Conservation (phyloP, 2,888 invertebrate genomes). For the Pardosa pseudoannulata region DNA sequence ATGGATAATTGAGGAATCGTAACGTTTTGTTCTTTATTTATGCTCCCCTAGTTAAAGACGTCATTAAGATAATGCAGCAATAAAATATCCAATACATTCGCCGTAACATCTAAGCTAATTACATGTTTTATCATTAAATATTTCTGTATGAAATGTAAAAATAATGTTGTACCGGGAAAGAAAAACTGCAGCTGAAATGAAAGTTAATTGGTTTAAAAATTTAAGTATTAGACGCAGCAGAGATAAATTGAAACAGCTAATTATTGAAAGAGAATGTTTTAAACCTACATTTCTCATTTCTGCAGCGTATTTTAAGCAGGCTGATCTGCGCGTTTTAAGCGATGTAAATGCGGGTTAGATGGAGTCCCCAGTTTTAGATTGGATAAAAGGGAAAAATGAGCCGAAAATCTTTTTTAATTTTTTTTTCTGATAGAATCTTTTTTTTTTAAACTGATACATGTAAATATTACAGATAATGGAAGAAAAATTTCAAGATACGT, state of each 20-base stretch:
- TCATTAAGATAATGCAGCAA: conserved; percentile 14
- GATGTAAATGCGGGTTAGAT: no score
- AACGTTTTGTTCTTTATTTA: not conserved
- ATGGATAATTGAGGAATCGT: not conserved
- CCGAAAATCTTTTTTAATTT: no score
- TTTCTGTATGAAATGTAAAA: not conserved
- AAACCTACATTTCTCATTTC: no score
- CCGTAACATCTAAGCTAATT: conserved; percentile 10
- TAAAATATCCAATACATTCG: not conserved
- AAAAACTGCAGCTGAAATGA: not conserved
- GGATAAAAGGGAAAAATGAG: no score
- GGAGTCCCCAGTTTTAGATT: no score
- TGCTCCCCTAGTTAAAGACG: not conserved
- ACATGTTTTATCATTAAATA: conserved; percentile 6
- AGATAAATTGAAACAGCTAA: not conserved
- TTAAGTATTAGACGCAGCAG: not conserved
- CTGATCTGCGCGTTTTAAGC: no score
- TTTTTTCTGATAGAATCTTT: no score
- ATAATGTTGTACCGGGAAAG: not conserved
- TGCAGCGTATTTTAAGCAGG: no score
- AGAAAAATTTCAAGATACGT: no score
- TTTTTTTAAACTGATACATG: no score
- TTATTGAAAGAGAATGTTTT: not conserved
- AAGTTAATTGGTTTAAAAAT: not conserved
- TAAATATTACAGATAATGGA: no score